Conservation (phyloP, 1,140 invertebrate genomes). For the Brachionus rubens region DNA sequence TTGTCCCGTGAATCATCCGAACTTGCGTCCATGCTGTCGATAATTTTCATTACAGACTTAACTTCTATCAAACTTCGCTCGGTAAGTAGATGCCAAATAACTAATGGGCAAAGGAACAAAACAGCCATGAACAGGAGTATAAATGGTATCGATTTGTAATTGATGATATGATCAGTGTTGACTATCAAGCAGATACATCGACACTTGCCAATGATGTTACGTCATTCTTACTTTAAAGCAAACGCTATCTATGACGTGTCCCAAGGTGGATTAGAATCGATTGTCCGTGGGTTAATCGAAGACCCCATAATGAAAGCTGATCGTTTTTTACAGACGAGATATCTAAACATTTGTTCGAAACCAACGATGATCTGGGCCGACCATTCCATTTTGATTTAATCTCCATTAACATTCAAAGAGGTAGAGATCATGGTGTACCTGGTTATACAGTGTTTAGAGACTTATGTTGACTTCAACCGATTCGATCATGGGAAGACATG, state of each 20-base stretch:
- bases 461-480: slow-evolving; percentile 68
- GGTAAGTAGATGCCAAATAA: slow-evolving; percentile 42
- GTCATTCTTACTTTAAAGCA: too few relatives aligned
- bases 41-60: slow-evolving; percentile 23
- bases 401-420: slow-evolving; percentile 90
- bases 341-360: slow-evolving; percentile 45
- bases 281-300: slow-evolving; percentile 21
- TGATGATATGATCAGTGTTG: slow-evolving; percentile 58
- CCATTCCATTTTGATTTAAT: slow-evolving; percentile 75
- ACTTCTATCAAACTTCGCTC: slow-evolving; percentile 36
- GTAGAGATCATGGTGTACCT: slow-evolving; percentile 87
- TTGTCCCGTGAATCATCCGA: neutral
- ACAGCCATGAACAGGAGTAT: slow-evolving; percentile 39
- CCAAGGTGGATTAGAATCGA: slow-evolving; percentile 41
- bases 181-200: slow-evolving; percentile 62
- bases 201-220: too few relatives aligned
- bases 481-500: slow-evolving; percentile 74
- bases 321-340: slow-evolving; percentile 4
- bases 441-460: slow-evolving; percentile 81
- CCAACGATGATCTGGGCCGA: neutral
- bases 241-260: too few relatives aligned
- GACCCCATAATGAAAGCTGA: slow-evolving; percentile 39
- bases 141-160: slow-evolving; percentile 48
- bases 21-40: slow-evolving; percentile 15
- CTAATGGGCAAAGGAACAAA: slow-evolving; percentile 41